phyloP scores from a whole-genome alignment of 2,888 invertebrate genomes.

The Mythimna pallens region DNA sequence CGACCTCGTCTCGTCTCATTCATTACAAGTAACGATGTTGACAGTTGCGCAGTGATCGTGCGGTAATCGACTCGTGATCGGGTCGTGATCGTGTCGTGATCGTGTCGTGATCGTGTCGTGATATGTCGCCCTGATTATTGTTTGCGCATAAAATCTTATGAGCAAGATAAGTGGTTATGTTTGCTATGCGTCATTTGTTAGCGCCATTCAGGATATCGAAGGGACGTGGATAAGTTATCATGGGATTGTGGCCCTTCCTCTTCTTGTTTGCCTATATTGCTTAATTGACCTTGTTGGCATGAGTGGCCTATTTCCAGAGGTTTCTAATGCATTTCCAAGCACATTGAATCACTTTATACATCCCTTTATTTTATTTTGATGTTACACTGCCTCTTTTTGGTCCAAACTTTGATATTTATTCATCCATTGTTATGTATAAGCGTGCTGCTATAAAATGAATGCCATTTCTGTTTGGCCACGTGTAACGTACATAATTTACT shows the following conservation, averaged over 20 bases:
- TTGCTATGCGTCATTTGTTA: conserved; percentile 34
- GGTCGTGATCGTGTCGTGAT: conserved; percentile 40
- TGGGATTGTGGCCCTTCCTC: background rate
- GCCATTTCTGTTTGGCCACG: background rate
- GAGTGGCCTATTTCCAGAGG: background rate
- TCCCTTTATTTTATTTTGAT: background rate
- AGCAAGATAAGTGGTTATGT: conserved; percentile 55
- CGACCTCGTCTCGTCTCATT: conserved; percentile 27
- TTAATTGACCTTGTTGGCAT: background rate
- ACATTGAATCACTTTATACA: background rate
- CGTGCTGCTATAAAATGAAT: background rate
- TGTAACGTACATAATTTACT: conserved; percentile 9
- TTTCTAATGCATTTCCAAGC: background rate
- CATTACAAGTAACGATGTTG: conserved; percentile 55
- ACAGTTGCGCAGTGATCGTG: conserved; percentile 44
- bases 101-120: conserved; percentile 39
- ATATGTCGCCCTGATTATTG: conserved; percentile 51
- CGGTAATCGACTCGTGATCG: conserved; percentile 52
- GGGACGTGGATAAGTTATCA: background rate
- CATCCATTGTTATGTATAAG: background rate
- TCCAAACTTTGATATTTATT: background rate
- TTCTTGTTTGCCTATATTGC: conserved; percentile 1
- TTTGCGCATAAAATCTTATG: conserved; percentile 54
- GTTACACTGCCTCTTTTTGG: background rate
- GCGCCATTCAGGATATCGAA: conserved; percentile 14